Base-by-base conservation (phyloP, 2,113 vertebrate genomes). In the Oostethus manadensis region DNA sequence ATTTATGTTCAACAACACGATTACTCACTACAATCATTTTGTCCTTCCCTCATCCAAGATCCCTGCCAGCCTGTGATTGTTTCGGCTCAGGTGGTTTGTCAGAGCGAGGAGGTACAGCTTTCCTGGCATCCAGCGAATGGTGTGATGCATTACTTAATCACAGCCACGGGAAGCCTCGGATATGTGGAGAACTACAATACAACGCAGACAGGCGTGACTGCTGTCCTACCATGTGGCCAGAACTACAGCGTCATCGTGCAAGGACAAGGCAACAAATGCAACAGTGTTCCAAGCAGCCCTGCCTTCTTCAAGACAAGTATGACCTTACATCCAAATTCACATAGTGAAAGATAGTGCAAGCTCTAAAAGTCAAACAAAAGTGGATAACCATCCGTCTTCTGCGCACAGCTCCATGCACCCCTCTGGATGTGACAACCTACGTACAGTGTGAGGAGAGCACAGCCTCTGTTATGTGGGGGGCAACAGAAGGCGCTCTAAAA, bases 191-290 rank as follows among this genome's bases (percentile, higher is more conserved):
- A 0, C n/a, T 44, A 51, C 56, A 83, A 66, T 11, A 76, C 74
- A 2, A 83, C 51, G 15, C 43, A 68, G 51, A 67, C 20, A 2
- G 3, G 42, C 17, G 62, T 77, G 51, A 56, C 43, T 6, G 55
- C 71, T n/a, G 43, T 64, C 58, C 64, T 78, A 13, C 74, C 66
- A 0, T 85, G 83, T 14, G 83, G 83, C 49, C 83, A 77, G 62
- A 4, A 68, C 22, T 85, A 82, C 46, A 83, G 68, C 13, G 59
- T 83, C 29, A 78, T 75, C 0, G 64, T 85, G 2, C 63, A 54
- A 65, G 81, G 58, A 57, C 56, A 18, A 46, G 78, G 77, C 66
- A 63, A 42, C 23, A 6, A 51, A 10, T 83, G 83, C 60, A 13
- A 71, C 66, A 65, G 75, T 64, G 3, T 54, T 35, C 61, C 44